phyloP scores from a whole-genome alignment of 2,888 invertebrate species.

The Cyclophora punctaria region DNA sequence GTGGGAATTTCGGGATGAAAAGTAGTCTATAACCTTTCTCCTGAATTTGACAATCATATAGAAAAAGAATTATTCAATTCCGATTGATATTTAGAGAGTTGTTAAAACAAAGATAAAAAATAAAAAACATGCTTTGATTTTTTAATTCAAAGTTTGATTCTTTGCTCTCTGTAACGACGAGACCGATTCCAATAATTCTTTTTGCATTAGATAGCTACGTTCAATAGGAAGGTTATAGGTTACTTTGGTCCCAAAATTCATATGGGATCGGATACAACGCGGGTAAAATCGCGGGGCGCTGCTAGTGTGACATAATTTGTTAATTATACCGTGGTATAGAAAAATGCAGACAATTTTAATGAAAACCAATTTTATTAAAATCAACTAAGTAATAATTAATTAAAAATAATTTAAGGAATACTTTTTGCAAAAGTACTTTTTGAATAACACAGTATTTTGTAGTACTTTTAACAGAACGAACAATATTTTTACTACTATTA shows the following conservation, averaged over 20 bases:
- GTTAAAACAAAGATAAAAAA: conserved; percentile 8
- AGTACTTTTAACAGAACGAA: neutral
- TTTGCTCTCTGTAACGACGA: neutral
- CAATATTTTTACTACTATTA: neutral
- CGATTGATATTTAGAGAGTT: too few species aligned
- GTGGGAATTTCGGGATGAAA: too few species aligned
- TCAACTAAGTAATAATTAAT: neutral
- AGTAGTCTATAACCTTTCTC: too few species aligned
- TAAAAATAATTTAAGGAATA: neutral
- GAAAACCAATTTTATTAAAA: neutral
- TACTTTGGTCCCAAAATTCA: neutral
- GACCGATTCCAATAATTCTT: neutral
- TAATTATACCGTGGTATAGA: neutral
- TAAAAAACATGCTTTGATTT: neutral
- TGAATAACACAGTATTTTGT: neutral
- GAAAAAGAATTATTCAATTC: too few species aligned
- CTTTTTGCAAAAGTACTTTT: neutral
- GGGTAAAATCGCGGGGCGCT: too few species aligned
- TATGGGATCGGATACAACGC: too few species aligned
- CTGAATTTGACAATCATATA: too few species aligned
- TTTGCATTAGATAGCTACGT: neutral
- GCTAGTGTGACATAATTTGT: neutral
- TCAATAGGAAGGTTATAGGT: neutral
- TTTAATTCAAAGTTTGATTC: too few species aligned
- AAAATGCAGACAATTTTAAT: neutral